These are phyloP conservation scores for Euplagia quadripunctaria DNA, from an alignment of 2,888 invertebrate species.

Conservation along the genomic window DNA sequence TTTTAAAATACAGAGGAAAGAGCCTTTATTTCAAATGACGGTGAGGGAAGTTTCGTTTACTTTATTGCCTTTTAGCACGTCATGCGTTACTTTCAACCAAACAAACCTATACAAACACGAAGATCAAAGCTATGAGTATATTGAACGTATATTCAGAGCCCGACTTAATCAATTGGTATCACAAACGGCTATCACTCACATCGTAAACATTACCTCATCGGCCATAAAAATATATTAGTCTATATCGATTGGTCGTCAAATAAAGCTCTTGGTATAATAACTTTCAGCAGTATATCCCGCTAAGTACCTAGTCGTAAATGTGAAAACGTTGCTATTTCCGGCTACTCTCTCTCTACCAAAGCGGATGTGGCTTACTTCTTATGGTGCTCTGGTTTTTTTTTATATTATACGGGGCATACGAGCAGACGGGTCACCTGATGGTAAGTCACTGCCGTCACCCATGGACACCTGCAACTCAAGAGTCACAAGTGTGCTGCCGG, in stretches of 20 bases:
- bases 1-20: neutral
- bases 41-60: neutral
- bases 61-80: conserved; percentile 13
- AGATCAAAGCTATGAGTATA: conserved; percentile 23
- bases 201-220: conserved; percentile 48
- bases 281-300: conserved; percentile 3
- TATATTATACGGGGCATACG: no score
- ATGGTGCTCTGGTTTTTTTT: neutral
- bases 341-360: neutral
- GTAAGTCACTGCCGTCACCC: no score
- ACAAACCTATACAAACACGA: conserved; percentile 19
- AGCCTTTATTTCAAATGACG: neutral
- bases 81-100: conserved; percentile 11
- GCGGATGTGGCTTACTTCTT: neutral
- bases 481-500: no score
- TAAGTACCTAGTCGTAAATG: neutral
- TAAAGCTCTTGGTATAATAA: conserved; percentile 31
- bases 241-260: conserved; percentile 33
- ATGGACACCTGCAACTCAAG: no score
- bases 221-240: conserved; percentile 50
- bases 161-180: conserved; percentile 36
- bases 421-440: no score
- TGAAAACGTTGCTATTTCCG: neutral
- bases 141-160: conserved; percentile 42
- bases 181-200: conserved; percentile 27